Conservation (phyloP, 92 coral and sea anemone genomes). For the Epizoanthus stellaris region DNA sequence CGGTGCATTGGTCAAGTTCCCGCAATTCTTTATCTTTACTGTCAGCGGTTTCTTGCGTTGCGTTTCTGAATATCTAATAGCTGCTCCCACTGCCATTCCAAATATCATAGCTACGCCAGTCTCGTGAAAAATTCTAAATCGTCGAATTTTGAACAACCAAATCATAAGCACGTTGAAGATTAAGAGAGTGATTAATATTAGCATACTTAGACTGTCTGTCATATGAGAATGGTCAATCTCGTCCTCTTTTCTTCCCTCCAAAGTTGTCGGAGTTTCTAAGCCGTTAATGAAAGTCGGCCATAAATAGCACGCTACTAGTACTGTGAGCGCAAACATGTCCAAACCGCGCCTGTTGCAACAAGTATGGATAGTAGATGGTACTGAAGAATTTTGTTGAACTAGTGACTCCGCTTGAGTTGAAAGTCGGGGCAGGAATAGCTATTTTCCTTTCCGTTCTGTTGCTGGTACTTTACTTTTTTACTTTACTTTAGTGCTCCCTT, state of each 20-base stretch:
- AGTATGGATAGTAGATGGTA: background rate
- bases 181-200: conserved; percentile 87
- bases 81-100: conserved; percentile 89
- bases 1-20: conserved; percentile 92
- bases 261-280: conserved; percentile 85
- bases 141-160: conserved; percentile 95
- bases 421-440: background rate
- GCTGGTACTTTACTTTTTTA: too few species aligned
- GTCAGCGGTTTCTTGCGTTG: conserved; percentile 82
- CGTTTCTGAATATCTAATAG: conserved; percentile 86
- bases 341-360: background rate
- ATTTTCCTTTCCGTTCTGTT: too few species aligned
- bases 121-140: conserved; percentile 93
- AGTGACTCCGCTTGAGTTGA: background rate
- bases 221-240: conserved; percentile 97
- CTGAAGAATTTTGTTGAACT: background rate
- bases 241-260: conserved; percentile 94
- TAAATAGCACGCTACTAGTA: conserved; percentile 8
- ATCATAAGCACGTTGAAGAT: conserved; percentile 91
- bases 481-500: too few species aligned
- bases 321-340: background rate
- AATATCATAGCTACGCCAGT: conserved; percentile 98
- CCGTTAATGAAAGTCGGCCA: conserved; percentile 32
- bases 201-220: conserved; percentile 95
- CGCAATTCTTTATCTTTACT: conserved; percentile 90